Conservation (phyloP, 2,888 invertebrate genomes). For the Mythimna albipuncta region DNA sequence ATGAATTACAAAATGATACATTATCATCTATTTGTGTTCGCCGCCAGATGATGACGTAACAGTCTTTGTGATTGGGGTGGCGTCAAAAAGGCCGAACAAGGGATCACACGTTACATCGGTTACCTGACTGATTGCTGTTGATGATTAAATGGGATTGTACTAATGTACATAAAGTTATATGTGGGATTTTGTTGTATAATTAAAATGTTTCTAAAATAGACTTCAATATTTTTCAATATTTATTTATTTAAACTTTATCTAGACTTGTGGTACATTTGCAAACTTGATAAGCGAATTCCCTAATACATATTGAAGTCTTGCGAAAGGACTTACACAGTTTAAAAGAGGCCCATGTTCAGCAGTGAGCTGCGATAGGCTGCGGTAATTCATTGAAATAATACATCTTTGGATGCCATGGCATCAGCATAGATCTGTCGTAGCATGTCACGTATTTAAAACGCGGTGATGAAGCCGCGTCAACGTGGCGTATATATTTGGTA, state of each 20-base stretch:
- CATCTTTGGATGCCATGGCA: too few relatives aligned
- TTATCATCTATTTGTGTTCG: conserved; percentile 10
- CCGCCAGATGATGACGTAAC: conserved; percentile 47
- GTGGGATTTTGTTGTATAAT: neutral
- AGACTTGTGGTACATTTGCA: too few relatives aligned
- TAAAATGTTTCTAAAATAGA: neutral
- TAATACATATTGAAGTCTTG: neutral
- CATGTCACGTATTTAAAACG: neutral
- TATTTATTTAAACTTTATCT: too few relatives aligned
- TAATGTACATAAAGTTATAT: neutral
- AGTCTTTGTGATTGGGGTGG: conserved; percentile 31
- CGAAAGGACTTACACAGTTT: neutral
- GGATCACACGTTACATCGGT: conserved; percentile 14
- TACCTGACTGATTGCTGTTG: conserved; percentile 31
- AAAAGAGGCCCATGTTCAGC: neutral
- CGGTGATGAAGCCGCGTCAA: neutral
- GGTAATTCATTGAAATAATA: too few relatives aligned
- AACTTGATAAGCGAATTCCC: too few relatives aligned
- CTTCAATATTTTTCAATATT: neutral
- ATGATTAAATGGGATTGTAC: conserved; percentile 2
- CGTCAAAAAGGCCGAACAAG: conserved; percentile 21
- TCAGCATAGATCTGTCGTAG: too few relatives aligned
- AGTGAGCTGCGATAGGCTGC: neutral
- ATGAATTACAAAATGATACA: conserved; percentile 17
- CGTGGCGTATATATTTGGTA: neutral